Evolutionary conservation across 2,888 invertebrate genomes (phyloP), one percentile per base, ranked within the genome.

Genomic region (Caenorhabditis sp.): DNA sequence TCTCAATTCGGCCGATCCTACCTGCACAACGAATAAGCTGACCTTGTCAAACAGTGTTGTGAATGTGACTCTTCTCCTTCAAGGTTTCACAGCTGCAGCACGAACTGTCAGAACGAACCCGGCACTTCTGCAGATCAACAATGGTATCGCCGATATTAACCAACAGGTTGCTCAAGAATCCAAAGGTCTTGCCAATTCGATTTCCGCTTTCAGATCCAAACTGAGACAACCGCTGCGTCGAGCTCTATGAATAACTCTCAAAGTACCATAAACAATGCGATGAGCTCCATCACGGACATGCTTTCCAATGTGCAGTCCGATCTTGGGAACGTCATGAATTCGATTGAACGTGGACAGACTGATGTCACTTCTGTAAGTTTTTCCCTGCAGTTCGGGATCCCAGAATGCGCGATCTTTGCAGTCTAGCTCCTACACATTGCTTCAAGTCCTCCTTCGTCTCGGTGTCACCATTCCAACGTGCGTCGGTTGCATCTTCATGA

Each of bases 401-500:
- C 26, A 62, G 8, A 9, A 47, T 15, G n/a, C 20, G 15, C 8
- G n/a, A 26, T 58, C n/a, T n/a, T n/a, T 83, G 53, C 55, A 85
- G 83, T 81, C 79, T 47, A 56, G 56, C 26, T 56, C 51, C 0
- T 85, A 83, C 24, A 56, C 77, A 1, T 35, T 56, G 22, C 26
- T 81, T 1, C 69, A 82, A 44, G 79, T 72, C 18, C 20, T 28
- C 3, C 26, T 72, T 18, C 81, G 82, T 37, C 61, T 82, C 2
- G 44, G 44, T 2, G 60, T 83, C 24, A 76, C 76, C 1, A 64
- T 83, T 47, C 85, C 85, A 4, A 70, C 67, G 0, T 65, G 67
- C 37, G 67, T 85, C 32, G 72, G 62, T 9, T 62, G 82, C 18
- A 50, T 79, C 44, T 85, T 83, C 67, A 50, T 69, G n/a, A 70